Conservation (phyloP, 2,113 vertebrate species). For the Urocolius indicus region DNA sequence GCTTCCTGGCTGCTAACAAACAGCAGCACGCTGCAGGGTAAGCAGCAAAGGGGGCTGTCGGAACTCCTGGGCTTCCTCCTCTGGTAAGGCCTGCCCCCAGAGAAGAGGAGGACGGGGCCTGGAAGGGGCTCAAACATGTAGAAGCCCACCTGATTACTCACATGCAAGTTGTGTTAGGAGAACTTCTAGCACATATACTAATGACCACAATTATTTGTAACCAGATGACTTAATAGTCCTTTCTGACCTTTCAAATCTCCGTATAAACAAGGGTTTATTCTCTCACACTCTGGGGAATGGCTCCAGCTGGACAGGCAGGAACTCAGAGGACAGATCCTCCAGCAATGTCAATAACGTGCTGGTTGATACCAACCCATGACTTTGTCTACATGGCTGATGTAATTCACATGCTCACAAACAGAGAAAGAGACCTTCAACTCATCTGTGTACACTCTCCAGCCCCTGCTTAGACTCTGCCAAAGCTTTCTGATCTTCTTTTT, state of each 20-base stretch:
- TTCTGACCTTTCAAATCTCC: slow-evolving; percentile 32
- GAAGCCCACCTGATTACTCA: not conserved
- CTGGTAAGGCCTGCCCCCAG: too few species aligned
- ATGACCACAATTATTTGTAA: not conserved
- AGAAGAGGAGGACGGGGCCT: not conserved
- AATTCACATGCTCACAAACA: not conserved
- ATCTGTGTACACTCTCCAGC: not conserved
- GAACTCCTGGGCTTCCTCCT: not conserved
- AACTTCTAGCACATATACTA: not conserved
- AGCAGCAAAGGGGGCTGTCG: not conserved
- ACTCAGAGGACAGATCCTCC: not conserved
- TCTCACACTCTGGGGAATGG: slow-evolving; percentile 9
- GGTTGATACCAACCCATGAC: not conserved
- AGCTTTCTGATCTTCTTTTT: not conserved
- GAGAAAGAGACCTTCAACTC: not conserved
- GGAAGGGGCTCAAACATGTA: not conserved
- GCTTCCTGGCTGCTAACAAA: slow-evolving; percentile 57
- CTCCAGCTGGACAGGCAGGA: slow-evolving; percentile 16
- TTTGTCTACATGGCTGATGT: not conserved
- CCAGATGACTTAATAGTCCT: slow-evolving; percentile 39
- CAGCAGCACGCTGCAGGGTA: fast-evolving
- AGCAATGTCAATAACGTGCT: not conserved
- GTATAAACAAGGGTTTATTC: slow-evolving; percentile 43
- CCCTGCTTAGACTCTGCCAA: not conserved
- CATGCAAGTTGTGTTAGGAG: not conserved